A percentile compares a stretch with the other conserved stretches of the same genome.
Conservation (phyloP, 2,888 invertebrate species). For the Aspidapion aeneum region DNA sequence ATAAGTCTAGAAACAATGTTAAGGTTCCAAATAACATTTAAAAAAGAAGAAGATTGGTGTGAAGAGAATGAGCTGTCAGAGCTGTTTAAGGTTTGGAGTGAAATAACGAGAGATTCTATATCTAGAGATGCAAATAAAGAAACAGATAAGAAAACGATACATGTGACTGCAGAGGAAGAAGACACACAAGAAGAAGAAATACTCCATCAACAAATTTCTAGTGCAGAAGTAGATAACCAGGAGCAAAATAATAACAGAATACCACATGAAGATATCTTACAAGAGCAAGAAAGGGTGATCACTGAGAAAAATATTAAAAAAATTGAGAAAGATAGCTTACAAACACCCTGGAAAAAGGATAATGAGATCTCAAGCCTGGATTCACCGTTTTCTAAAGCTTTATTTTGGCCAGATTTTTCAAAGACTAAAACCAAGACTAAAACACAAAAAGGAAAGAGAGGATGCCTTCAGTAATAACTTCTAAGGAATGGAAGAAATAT, state of each 20-base stretch:
- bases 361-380: background rate
- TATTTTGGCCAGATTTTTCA: background rate
- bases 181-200: background rate
- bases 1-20: too few species aligned
- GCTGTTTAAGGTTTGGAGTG: too few species aligned
- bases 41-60: background rate
- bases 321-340: background rate
- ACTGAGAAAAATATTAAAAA: background rate
- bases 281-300: background rate
- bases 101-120: too few species aligned
- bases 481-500: constrained; percentile 10
- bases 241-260: background rate
- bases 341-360: background rate
- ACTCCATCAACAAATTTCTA: background rate
- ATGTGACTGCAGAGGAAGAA: background rate
- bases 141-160: background rate
- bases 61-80: too few species aligned
- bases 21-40: too few species aligned
- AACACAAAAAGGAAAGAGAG: background rate
- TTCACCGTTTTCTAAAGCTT: constrained; percentile 2
- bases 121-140: too few species aligned
- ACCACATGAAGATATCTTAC: background rate
- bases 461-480: constrained; percentile 4
- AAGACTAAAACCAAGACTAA: background rate
- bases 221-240: background rate